Evolutionary conservation across 2,888 invertebrate genomes (phyloP).

Genomic region (Gastrophysa polygoni): DNA sequence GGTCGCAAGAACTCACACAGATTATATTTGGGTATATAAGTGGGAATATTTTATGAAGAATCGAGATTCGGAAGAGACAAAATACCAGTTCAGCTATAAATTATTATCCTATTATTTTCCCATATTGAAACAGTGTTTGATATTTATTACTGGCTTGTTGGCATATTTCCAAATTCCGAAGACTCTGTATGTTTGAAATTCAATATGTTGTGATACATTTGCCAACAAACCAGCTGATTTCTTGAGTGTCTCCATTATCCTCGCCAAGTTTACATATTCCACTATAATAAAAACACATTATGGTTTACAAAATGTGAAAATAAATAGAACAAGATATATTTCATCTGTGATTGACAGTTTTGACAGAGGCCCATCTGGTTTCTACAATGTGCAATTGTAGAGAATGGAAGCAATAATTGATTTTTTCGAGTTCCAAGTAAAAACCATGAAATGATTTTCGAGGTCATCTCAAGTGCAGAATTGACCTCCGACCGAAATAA

Average conservation of each 20-base stretch:
- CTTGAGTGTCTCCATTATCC: background rate
- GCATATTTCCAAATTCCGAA: slow-evolving; percentile 23
- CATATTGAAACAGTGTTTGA: background rate
- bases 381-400: no score
- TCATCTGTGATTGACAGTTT: slow-evolving; percentile 4
- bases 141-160: slow-evolving; percentile 18
- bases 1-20: no score
- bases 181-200: slow-evolving; percentile 31
- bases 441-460: no score
- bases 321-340: slow-evolving; percentile 2
- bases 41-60: no score
- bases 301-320: slow-evolving; percentile 8
- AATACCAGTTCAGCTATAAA: no score
- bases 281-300: slow-evolving; percentile 10
- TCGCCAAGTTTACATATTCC: slow-evolving; percentile 7
- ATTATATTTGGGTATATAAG: no score
- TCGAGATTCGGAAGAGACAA: no score
- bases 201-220: slow-evolving; percentile 36
- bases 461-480: no score
- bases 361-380: background rate
- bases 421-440: no score
- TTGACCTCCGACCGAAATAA: no score
- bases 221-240: slow-evolving; percentile 32
- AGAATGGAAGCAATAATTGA: no score
- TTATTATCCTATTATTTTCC: no score